Conservation (phyloP, 2,797 vertebrate species). For the Acanthiza pusilla region DNA sequence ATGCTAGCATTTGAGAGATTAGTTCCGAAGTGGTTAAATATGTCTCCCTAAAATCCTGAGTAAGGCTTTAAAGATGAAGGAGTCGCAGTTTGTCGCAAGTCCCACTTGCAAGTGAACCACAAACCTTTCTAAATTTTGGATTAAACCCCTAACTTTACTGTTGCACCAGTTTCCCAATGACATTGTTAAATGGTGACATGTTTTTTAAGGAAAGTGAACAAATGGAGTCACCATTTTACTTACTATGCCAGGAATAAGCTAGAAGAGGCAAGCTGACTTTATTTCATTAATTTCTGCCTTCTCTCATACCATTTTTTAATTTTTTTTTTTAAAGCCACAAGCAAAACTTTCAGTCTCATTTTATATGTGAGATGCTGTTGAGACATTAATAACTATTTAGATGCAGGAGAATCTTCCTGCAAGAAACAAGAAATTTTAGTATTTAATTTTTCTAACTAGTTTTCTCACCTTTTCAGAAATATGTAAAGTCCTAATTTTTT, state of each 20-base stretch:
- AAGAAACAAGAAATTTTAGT: background rate
- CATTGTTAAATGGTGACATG: background rate
- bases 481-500: background rate
- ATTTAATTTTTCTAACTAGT: background rate
- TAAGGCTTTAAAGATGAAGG: background rate
- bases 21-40: background rate
- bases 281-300: background rate
- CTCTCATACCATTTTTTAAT: background rate
- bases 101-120: background rate
- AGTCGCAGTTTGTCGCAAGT: accelerated
- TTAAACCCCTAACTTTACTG: background rate
- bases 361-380: background rate
- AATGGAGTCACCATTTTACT: background rate
- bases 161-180: background rate
- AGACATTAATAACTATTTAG: background rate
- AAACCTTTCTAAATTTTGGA: background rate
- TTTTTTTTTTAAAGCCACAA: background rate
- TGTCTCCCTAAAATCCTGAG: background rate
- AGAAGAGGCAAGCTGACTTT: background rate
- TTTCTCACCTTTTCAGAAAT: background rate
- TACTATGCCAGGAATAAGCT: background rate
- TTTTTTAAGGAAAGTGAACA: background rate
- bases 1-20: background rate
- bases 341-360: background rate
- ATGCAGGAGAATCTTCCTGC: background rate